Conservation (phyloP, 2,797 vertebrate species). For the Neosilurus hyrtlii region DNA sequence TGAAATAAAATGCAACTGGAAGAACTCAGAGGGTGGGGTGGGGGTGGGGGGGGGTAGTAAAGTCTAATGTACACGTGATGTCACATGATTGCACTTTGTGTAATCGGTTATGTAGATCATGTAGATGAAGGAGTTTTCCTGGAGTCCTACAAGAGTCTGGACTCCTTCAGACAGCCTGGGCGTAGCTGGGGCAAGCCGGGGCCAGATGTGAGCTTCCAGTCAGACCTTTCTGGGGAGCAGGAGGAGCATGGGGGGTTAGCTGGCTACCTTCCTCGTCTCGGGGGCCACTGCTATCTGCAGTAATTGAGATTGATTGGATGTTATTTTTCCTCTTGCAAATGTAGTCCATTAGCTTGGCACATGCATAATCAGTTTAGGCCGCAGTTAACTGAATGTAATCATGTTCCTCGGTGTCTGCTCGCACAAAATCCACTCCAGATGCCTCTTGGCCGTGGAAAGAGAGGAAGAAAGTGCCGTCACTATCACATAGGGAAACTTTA, state of each 20-base stretch:
- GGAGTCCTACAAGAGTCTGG: slow-evolving; percentile 20
- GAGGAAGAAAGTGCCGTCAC: slow-evolving; percentile 79
- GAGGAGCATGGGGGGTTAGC: slow-evolving; percentile 64
- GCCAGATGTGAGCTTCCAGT: slow-evolving; percentile 70
- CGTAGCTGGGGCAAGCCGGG: slow-evolving; percentile 61
- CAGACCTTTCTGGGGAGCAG: slow-evolving; percentile 66
- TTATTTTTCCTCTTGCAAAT: slow-evolving; percentile 99
- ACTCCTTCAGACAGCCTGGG: slow-evolving; percentile 65
- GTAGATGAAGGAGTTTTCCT: slow-evolving; percentile 50
- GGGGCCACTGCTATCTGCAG: slow-evolving; percentile 85
- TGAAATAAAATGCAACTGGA: not conserved
- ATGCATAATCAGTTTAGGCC: slow-evolving; percentile 99
- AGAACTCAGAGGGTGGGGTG: not conserved
- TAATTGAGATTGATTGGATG: slow-evolving; percentile 99
- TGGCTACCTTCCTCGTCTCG: slow-evolving; percentile 85
- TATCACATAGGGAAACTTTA: slow-evolving; percentile 72
- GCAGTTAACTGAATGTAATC: slow-evolving; percentile 99
- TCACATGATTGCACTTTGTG: not conserved
- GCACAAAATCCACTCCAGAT: slow-evolving; percentile 98
- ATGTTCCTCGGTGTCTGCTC: slow-evolving; percentile 99
- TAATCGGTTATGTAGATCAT: slow-evolving; percentile 43
- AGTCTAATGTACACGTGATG: not conserved
- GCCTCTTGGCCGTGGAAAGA: slow-evolving; percentile 82
- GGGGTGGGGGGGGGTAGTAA: too few relatives aligned
- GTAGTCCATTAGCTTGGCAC: slow-evolving; percentile 99